Conservation (phyloP, 2,113 vertebrate species). For the Microcebus griseorufus region DNA sequence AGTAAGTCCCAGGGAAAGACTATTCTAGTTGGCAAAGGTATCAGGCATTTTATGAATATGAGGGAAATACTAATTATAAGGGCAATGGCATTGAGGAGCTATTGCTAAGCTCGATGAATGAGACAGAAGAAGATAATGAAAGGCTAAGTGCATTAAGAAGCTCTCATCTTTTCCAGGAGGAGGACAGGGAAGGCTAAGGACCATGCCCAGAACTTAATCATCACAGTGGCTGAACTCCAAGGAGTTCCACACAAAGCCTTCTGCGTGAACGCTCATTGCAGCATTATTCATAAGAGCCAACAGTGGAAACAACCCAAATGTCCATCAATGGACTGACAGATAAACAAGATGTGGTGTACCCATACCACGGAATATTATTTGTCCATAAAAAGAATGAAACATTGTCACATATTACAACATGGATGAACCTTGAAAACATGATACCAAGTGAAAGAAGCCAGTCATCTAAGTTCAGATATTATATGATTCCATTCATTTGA, state of each 20-base stretch:
- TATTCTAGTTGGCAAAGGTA: background rate
- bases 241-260: background rate
- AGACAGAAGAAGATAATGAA: background rate
- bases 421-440: background rate
- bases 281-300: background rate
- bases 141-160: background rate
- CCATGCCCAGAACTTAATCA: background rate
- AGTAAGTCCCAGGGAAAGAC: background rate
- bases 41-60: background rate
- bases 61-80: background rate
- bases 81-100: background rate
- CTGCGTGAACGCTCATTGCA: background rate
- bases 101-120: background rate
- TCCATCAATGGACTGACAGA: background rate
- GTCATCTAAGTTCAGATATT: background rate
- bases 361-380: background rate
- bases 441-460: background rate
- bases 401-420: too few species aligned
- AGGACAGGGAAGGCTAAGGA: background rate
- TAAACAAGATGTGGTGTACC: background rate
- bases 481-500: background rate
- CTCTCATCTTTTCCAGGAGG: background rate
- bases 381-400: background rate
- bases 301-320: background rate
- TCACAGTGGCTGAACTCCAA: background rate